These are phyloP conservation scores for Sylvietta virens DNA, from an alignment of 2,113 vertebrate genomes.

Conservation along the genomic window DNA sequence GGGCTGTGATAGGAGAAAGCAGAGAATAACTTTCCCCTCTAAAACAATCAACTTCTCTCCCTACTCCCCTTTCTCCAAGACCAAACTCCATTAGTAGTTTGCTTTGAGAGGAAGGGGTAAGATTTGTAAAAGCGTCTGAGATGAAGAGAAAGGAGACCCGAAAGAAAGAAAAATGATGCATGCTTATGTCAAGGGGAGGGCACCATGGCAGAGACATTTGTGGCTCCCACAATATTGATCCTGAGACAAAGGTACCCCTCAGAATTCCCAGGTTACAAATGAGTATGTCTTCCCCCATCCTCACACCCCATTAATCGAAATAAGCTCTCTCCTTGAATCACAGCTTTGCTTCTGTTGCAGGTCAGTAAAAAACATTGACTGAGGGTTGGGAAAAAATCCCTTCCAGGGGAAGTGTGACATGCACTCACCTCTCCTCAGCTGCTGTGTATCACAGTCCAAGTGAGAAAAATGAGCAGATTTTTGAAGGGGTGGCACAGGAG, in stretches of 20 bases:
- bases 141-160: background rate
- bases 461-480: background rate
- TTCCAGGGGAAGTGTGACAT: background rate
- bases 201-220: background rate
- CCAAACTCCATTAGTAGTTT: background rate
- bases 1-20: background rate
- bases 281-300: background rate
- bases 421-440: background rate
- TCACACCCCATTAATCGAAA: constrained; percentile 30
- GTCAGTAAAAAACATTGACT: background rate
- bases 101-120: background rate
- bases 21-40: background rate
- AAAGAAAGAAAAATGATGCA: constrained; percentile 32
- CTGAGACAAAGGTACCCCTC: background rate
- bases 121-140: background rate
- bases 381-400: background rate
- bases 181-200: background rate
- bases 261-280: constrained; percentile 45
- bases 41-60: background rate
- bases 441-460: background rate
- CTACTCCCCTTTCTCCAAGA: background rate
- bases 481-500: background rate
- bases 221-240: constrained; percentile 30
- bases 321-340: constrained; percentile 16
- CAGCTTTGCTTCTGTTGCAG: background rate